These are phyloP conservation scores for Platyura marginata DNA, from an alignment of 1,140 invertebrate genomes.

Conservation along the genomic window DNA sequence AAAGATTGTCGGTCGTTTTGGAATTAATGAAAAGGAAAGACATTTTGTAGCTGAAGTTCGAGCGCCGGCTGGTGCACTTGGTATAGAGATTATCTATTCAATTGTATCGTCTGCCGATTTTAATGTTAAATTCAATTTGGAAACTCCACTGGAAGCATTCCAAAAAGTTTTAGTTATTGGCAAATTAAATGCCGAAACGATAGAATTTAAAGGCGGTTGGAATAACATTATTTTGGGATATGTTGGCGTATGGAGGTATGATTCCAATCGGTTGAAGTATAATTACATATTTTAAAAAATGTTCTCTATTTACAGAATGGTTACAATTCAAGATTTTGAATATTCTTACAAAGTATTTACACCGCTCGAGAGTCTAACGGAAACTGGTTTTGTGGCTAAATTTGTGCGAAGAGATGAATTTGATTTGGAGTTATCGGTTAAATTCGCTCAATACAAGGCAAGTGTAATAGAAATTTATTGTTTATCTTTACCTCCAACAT, in stretches of 20 bases:
- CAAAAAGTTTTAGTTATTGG: slow-evolving; percentile 31
- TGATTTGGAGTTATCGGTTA: slow-evolving; percentile 45
- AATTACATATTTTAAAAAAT: too few relatives aligned
- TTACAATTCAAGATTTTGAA: slow-evolving; percentile 55
- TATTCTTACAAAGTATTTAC: slow-evolving; percentile 59
- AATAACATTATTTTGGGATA: slow-evolving; percentile 55
- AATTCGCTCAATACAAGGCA: slow-evolving; percentile 43
- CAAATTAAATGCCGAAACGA: slow-evolving; percentile 14
- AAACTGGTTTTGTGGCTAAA: slow-evolving; percentile 52
- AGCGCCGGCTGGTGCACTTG: slow-evolving; percentile 41
- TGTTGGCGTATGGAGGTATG: slow-evolving; percentile 54
- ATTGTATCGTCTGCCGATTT: slow-evolving; percentile 38
- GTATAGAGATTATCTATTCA: slow-evolving; percentile 42
- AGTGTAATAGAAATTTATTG: too few relatives aligned
- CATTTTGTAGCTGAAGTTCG: slow-evolving; percentile 50
- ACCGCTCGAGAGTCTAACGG: slow-evolving; percentile 48
- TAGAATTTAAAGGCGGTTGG: slow-evolving; percentile 52
- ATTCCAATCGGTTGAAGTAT: too few relatives aligned
- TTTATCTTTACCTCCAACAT: too few relatives aligned
- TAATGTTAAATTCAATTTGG: slow-evolving; percentile 47
- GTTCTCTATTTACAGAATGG: too few relatives aligned
- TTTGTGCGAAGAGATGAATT: slow-evolving; percentile 36
- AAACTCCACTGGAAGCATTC: slow-evolving; percentile 48
- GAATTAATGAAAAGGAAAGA: slow-evolving; percentile 42
- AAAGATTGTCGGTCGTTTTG: slow-evolving; percentile 42